These are phyloP conservation scores for Thunnus maccoyii DNA, from an alignment of 2,113 vertebrate species.

Conservation along the genomic window DNA sequence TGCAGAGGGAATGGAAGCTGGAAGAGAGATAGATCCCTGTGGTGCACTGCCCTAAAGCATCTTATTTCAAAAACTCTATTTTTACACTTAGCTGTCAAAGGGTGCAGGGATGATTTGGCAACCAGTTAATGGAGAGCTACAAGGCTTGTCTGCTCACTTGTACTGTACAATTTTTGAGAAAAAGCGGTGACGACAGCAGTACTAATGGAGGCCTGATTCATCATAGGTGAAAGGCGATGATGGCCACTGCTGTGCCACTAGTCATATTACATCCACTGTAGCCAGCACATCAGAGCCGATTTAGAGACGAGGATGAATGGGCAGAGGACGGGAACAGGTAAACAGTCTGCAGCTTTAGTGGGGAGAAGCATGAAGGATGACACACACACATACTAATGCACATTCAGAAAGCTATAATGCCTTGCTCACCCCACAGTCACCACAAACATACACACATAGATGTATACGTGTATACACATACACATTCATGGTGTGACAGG, in stretches of 20 bases:
- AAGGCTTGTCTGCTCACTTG: conserved; percentile 30
- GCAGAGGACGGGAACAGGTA: conserved; percentile 34
- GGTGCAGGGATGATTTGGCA: conserved; percentile 35
- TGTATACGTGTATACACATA: conserved; percentile 18
- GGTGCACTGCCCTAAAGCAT: conserved; percentile 17
- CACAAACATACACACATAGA: conserved; percentile 12
- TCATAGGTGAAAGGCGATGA: conserved; percentile 20
- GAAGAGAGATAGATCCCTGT: conserved; percentile 11
- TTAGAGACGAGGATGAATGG: conserved; percentile 19
- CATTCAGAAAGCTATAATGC: conserved; percentile 16
- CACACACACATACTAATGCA: conserved; percentile 31
- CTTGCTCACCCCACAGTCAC: neutral
- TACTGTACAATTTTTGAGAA: neutral
- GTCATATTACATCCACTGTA: conserved; percentile 33
- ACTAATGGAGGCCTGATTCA: conserved; percentile 41
- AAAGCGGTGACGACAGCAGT: conserved; percentile 27
- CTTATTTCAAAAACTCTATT: conserved; percentile 35
- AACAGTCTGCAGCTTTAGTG: conserved; percentile 12
- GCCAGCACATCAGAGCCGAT: conserved; percentile 19
- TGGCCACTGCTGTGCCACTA: conserved; percentile 19
- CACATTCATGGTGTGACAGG: conserved; percentile 4
- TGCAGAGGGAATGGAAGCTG: neutral
- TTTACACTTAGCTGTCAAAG: conserved; percentile 43
- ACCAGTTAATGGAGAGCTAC: conserved; percentile 37
- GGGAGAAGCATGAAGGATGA: conserved; percentile 12